Percentiles rank a stretch among this genome's conserved stretches.
phyloP scores from a whole-genome alignment of 1,140 invertebrate species.

The Brachystomella parvula region DNA sequence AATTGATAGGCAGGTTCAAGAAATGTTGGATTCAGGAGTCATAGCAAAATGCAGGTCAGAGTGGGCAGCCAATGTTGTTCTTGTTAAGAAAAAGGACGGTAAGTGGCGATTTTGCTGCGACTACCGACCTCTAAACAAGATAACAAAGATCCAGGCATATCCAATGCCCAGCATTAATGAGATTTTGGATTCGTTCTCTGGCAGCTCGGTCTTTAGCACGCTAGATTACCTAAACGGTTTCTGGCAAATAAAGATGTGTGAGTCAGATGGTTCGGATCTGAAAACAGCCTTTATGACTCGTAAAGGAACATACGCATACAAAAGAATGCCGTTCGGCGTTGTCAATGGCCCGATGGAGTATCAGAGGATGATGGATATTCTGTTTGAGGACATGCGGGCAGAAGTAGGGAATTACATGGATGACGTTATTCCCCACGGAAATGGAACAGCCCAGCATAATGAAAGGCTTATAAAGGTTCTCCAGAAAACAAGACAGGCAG shows the following conservation, averaged over 20 bases:
- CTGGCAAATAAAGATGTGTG: neutral
- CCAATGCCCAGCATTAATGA: neutral
- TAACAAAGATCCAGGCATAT: neutral
- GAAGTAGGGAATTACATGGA: neutral
- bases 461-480: neutral
- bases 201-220: neutral
- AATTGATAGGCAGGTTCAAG: constrained; percentile 8
- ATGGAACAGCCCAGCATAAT: neutral
- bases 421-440: neutral
- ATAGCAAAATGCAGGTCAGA: neutral
- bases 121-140: neutral
- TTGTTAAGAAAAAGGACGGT: neutral
- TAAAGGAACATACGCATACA: neutral
- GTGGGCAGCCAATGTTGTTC: constrained; percentile 1
- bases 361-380: neutral
- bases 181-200: neutral
- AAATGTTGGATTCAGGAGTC: constrained; percentile 6
- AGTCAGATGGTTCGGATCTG: neutral
- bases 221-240: neutral
- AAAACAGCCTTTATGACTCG: neutral
- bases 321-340: neutral
- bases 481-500: neutral
- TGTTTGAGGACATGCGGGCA: neutral
- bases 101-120: neutral
- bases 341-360: neutral